Base-by-base conservation (phyloP, 2,888 invertebrate species). In the Lapara coniferarum region DNA sequence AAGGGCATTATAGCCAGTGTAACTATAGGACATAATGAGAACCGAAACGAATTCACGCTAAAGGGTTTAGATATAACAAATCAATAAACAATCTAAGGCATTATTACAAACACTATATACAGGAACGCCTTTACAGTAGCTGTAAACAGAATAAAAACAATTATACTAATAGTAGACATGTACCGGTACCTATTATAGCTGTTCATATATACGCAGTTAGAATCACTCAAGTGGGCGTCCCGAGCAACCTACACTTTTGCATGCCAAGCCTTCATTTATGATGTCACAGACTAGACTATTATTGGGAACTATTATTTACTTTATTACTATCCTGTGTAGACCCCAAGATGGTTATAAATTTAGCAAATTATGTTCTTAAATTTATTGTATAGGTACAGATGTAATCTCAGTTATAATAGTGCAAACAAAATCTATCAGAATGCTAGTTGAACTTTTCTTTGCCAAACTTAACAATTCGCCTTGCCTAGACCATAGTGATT, bases 211-310 rank as follows among this genome's bases (percentile, higher is more conserved):
- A 63, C 66, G 25, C 66, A 66, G 69, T 53, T 69, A 66, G 63
- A 66, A n/a, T 12, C 55, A 55, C n/a, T 53, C 19, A 63, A 44
- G 46, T 63, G 63, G 59, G 59, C 30, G 68, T 70, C 49, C 63
- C 30, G 19, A 19, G 52, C 56, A 68, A 53, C 68, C 70, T 57
- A 51, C 68, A 58, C 69, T 51, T 68, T 68, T 58, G 66, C 66
- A 63, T 63, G 63, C 49, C 12, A 63, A 63, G 19, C 63, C 19
- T 63, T 49, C 49, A 46, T 19, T 12, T 63, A 49, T 63, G 46
- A 59, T 49, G 63, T 19, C 19, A 73, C 19, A 49, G 19, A 49
- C 63, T 46, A 55, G 44, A 49, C 19, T 49, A 46, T 63, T 19
- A 55, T 55, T 19, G n/a, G 55, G 19, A 8, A 19, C 10, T 19